Evolutionary conservation across 92 coral and sea anemone species (phyloP).

Genomic region (Actinostola sp.): DNA sequence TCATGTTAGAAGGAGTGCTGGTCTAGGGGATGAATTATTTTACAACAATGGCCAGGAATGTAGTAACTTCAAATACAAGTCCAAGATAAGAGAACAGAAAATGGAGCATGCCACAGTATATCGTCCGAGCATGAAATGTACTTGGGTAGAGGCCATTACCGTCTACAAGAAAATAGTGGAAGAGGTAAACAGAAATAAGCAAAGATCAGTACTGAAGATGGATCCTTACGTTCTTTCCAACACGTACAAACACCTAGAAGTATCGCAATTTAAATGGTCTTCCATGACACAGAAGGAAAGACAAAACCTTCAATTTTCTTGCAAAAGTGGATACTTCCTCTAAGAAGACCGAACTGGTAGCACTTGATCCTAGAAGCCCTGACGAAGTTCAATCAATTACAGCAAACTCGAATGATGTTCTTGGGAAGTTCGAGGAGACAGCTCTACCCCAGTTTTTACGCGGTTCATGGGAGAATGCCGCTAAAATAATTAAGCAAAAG

Average conservation of each 20-base stretch:
- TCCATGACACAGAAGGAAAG: conserved; percentile 24
- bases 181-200: conserved; percentile 19
- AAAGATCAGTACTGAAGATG: conserved; percentile 30
- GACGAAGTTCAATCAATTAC: too few species aligned
- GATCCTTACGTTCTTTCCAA: conserved; percentile 24
- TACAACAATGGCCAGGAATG: conserved; percentile 56
- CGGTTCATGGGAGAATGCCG: conserved; percentile 57
- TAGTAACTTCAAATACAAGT: conserved; percentile 38
- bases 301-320: conserved; percentile 9
- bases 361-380: not conserved
- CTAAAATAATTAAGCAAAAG: conserved; percentile 35
- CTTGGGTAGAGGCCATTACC: conserved; percentile 49
- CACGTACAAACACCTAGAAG: conserved; percentile 27
- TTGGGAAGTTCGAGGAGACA: conserved; percentile 24
- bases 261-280: conserved; percentile 32
- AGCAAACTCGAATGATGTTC: too few species aligned
- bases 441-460: conserved; percentile 52
- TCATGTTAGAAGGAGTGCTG: conserved; percentile 28
- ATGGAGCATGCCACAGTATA: conserved; percentile 26
- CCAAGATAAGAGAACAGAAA: conserved; percentile 33
- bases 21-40: conserved; percentile 41
- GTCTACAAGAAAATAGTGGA: conserved; percentile 29
- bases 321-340: not conserved
- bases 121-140: conserved; percentile 36
- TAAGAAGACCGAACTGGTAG: not conserved